phyloP scores from a whole-genome alignment of 2,113 vertebrate species.

The Ardeotis arabs region DNA sequence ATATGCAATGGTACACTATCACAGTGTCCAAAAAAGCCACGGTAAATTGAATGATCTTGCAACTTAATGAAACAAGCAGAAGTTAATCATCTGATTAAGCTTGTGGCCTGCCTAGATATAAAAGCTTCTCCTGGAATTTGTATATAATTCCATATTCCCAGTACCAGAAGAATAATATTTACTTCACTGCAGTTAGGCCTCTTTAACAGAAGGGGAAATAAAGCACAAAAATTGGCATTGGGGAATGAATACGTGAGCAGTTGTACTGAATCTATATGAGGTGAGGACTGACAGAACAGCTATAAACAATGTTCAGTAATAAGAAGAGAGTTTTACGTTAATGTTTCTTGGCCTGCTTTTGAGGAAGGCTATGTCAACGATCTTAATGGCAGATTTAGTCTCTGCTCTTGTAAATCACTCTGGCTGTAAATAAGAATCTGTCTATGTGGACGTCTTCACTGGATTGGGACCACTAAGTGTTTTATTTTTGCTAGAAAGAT shows the following conservation, averaged over 20 bases:
- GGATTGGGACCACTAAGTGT: slow-evolving; percentile 3
- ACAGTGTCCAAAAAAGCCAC: not conserved
- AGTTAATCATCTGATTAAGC: slow-evolving; percentile 7
- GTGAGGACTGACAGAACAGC: not conserved
- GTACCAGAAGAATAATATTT: slow-evolving; percentile 10
- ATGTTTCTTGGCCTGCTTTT: slow-evolving; percentile 19
- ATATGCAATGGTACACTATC: not conserved
- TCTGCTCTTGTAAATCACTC: slow-evolving; percentile 31
- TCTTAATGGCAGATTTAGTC: slow-evolving; percentile 47
- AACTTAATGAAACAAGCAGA: slow-evolving; percentile 13
- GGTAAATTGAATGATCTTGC: not conserved
- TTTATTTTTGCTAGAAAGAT: slow-evolving; percentile 42
- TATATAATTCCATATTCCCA: not conserved
- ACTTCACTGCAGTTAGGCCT: slow-evolving; percentile 23
- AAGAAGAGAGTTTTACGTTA: not conserved
- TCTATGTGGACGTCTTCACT: not conserved
- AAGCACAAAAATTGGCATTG: slow-evolving; percentile 22
- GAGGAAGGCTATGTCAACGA: slow-evolving; percentile 10
- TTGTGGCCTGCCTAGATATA: not conserved
- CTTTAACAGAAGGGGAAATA: slow-evolving; percentile 36
- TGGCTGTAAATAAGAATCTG: slow-evolving; percentile 31
- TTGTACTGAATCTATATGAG: slow-evolving; percentile 11
- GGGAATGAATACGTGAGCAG: slow-evolving; percentile 4
- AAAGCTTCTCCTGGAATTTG: not conserved
- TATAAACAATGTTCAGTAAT: not conserved